Conservation (phyloP, 2,888 invertebrate species). For the Malthinus seriepunctatus region DNA sequence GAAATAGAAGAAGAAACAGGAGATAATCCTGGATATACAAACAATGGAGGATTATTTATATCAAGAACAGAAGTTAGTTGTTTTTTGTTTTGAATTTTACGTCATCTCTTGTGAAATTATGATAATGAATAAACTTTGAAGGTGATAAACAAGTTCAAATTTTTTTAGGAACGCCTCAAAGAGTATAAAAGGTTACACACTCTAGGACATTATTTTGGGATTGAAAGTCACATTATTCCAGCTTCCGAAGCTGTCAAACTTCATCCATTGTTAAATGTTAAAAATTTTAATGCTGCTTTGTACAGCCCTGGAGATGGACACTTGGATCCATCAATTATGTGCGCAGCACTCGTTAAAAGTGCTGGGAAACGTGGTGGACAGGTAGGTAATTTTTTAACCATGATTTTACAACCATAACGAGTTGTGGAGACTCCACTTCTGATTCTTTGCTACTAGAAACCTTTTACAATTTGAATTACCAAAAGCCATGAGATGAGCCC, state of each 20-base stretch:
- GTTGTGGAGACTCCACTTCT: too few species aligned
- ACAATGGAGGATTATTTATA: constrained; percentile 89
- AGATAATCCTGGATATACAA: constrained; percentile 82
- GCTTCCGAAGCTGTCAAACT: constrained; percentile 75
- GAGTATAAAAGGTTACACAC: constrained; percentile 83
- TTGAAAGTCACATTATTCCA: constrained; percentile 73
- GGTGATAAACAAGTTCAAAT: neutral
- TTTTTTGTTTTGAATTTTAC: neutral
- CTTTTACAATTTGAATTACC: too few species aligned
- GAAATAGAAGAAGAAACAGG: constrained; percentile 79
- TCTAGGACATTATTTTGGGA: constrained; percentile 76
- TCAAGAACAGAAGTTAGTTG: constrained; percentile 66
- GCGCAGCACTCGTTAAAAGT: constrained; percentile 73
- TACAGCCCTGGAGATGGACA: constrained; percentile 82
- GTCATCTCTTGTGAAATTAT: neutral
- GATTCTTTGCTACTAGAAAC: too few species aligned
- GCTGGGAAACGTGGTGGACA: constrained; percentile 72
- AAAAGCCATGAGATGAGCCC: too few species aligned
- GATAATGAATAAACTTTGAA: neutral
- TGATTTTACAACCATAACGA: too few species aligned
- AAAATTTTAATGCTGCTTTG: constrained; percentile 74
- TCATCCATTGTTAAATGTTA: constrained; percentile 77
- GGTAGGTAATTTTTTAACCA: constrained; percentile 57
- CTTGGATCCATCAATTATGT: constrained; percentile 83
- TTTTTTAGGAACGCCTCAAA: constrained; percentile 69